phyloP scores from a whole-genome alignment of 2,113 vertebrate species.

The Orthonyx spaldingii region DNA sequence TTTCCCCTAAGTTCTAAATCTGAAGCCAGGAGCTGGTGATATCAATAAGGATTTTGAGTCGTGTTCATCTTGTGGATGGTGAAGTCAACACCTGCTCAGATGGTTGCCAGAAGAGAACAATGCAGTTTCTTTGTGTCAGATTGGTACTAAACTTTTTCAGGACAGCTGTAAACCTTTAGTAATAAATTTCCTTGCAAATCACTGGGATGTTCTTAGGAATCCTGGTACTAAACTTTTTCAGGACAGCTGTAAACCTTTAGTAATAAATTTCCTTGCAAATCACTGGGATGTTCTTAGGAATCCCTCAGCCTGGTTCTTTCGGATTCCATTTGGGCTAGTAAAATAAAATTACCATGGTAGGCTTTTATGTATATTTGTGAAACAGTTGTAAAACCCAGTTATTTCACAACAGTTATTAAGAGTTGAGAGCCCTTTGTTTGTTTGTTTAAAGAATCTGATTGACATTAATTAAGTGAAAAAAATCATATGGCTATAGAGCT shows the following conservation, averaged over 20 bases:
- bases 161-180: background rate
- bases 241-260: background rate
- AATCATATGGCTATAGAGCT: background rate
- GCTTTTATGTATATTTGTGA: background rate
- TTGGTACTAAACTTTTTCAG: background rate
- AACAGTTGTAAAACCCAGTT: background rate
- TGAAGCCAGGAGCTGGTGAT: background rate
- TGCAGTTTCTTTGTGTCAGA: background rate
- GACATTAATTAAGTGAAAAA: background rate
- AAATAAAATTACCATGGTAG: background rate
- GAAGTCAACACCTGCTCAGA: fast-evolving
- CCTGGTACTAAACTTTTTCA: background rate
- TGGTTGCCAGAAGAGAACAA: background rate
- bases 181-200: background rate
- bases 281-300: background rate
- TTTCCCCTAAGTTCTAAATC: background rate
- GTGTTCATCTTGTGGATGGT: background rate
- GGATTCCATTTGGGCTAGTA: background rate
- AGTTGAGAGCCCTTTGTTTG: background rate
- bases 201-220: background rate
- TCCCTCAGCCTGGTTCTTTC: background rate
- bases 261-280: background rate
- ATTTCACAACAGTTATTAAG: background rate
- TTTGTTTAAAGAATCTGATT: background rate
- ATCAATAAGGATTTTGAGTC: background rate